Percentiles rank a stretch among this genome's conserved stretches.
Evolutionary conservation across 2,113 vertebrate genomes (phyloP).

Genomic region (rat (Rattus norvegicus)): GRCr8 NC_086020.1:42034501-42035000

Average conservation of each 20-base stretch:
- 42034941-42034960: not conserved
- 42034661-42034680: not conserved
- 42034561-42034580: not conserved
- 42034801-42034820: not conserved
- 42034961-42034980: not conserved
- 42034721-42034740: not conserved
- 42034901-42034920: not conserved
- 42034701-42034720: not conserved
- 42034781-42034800: not conserved
- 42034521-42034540: not conserved
- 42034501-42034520: not conserved
- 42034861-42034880: not conserved
- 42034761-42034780: not conserved
- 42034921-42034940: not conserved
- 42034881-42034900: not conserved
- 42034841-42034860: not conserved
- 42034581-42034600: not conserved
- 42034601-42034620: not conserved
- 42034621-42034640: not conserved
- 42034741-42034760: not conserved
- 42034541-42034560: slow-evolving; percentile 19
- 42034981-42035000: not conserved
- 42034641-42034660: not conserved
- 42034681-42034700: not conserved
- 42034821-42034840: not conserved